Percentiles rank a stretch among this genome's conserved stretches.
These are phyloP conservation scores for Hymenopus coronatus DNA, from an alignment of 2,888 invertebrate genomes.

Conservation along the genomic window DNA sequence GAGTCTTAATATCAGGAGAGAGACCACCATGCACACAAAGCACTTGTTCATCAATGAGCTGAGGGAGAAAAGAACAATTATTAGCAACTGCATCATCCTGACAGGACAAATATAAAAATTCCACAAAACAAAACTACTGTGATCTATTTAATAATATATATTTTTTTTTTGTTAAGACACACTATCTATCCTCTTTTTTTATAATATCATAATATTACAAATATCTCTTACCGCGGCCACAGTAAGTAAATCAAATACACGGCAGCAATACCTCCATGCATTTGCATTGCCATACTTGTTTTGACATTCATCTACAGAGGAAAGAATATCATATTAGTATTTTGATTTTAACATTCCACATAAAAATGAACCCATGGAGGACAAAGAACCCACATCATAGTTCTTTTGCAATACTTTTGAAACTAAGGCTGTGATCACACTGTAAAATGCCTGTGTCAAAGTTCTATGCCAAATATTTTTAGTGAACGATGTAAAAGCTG, in stretches of 20 bases:
- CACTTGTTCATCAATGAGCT: constrained; percentile 96
- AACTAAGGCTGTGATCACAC: too few species aligned
- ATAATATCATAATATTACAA: neutral
- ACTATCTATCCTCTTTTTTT: neutral
- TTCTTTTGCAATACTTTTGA: too few species aligned
- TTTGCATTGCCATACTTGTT: constrained; percentile 99
- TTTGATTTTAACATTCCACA: too few species aligned
- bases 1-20: constrained; percentile 92
- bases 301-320: constrained; percentile 81
- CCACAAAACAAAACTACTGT: too few species aligned
- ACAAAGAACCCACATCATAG: too few species aligned
- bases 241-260: constrained; percentile 95
- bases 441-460: too few species aligned
- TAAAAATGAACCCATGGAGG: too few species aligned
- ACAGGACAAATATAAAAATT: too few species aligned
- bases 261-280: constrained; percentile 98
- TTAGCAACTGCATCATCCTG: neutral
- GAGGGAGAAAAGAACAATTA: constrained; percentile 41
- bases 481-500: too few species aligned
- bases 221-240: constrained; percentile 82
- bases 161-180: too few species aligned
- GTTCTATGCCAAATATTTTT: too few species aligned
- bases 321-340: constrained; percentile 33
- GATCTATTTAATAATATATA: too few species aligned
- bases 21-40: constrained; percentile 97